Percentiles rank a stretch among this genome's conserved stretches.
These are phyloP conservation scores for Pecten maximus DNA, from an alignment of 2,888 invertebrate species.

Conservation along the genomic window DNA sequence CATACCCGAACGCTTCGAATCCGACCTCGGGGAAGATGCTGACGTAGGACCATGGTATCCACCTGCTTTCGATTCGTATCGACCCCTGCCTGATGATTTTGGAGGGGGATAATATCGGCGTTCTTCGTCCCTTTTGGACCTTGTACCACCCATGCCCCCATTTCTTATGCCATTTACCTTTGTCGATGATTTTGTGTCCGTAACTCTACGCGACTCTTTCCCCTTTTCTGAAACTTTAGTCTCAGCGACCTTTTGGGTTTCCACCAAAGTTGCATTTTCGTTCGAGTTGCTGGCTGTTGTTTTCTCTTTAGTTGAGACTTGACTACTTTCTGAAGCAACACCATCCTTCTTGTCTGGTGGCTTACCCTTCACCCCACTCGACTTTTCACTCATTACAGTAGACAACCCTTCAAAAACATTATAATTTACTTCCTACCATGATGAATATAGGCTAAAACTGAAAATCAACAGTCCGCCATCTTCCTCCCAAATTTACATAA, in stretches of 20 bases:
- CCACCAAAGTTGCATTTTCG: constrained; percentile 69
- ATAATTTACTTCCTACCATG: constrained; percentile 30
- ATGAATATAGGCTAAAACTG: constrained; percentile 30
- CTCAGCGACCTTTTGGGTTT: constrained; percentile 59
- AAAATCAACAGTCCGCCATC: constrained; percentile 39
- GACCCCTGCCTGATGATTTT: constrained; percentile 49
- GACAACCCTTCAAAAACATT: constrained; percentile 26
- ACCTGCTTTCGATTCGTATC: constrained; percentile 23
- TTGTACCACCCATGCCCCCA: constrained; percentile 58
- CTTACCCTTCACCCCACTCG: constrained; percentile 69
- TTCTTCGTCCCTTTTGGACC: constrained; percentile 66
- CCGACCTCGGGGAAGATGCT: neutral
- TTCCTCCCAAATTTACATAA: constrained; percentile 40
- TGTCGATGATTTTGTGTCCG: constrained; percentile 57
- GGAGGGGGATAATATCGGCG: constrained; percentile 60
- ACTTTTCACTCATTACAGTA: constrained; percentile 73
- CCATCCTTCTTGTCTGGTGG: constrained; percentile 67
- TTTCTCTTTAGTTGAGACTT: constrained; percentile 54
- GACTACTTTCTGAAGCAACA: constrained; percentile 55
- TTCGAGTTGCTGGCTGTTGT: constrained; percentile 66
- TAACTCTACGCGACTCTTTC: constrained; percentile 59
- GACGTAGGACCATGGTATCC: constrained; percentile 36
- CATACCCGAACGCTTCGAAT: neutral
- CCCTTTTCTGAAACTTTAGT: constrained; percentile 59
- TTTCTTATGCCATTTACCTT: constrained; percentile 53